A percentile compares a stretch with the other conserved stretches of the same genome.
Conservation (phyloP, 2,797 vertebrate genomes). For the Cheracebus regulus region DNA sequence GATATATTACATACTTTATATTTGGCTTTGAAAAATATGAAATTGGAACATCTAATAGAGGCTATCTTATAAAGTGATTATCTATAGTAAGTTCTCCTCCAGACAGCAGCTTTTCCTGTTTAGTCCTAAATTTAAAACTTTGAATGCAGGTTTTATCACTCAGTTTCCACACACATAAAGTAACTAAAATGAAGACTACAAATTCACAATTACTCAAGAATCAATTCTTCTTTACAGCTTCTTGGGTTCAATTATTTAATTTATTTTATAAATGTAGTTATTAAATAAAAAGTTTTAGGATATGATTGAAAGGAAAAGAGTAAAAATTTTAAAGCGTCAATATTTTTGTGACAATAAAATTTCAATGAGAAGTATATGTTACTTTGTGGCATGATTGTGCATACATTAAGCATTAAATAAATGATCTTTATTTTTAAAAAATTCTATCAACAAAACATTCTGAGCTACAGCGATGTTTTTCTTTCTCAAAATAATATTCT, state of each 20-base stretch:
- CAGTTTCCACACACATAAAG: background rate
- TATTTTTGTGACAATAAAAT: constrained; percentile 33
- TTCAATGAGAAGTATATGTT: background rate
- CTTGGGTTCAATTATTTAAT: background rate
- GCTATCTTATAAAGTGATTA: background rate
- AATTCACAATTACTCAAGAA: background rate
- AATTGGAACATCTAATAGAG: background rate
- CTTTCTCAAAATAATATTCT: constrained; percentile 31
- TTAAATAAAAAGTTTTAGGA: background rate
- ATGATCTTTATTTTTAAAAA: background rate
- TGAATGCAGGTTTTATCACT: background rate
- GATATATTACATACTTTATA: background rate
- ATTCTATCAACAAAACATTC: background rate
- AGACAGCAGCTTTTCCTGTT: background rate
- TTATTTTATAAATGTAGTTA: background rate
- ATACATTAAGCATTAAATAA: background rate
- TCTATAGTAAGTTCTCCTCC: background rate
- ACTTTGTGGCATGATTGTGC: background rate
- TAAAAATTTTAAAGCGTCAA: background rate
- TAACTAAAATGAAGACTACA: background rate
- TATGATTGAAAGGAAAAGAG: background rate
- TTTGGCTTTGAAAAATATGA: constrained; percentile 5
- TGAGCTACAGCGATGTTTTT: background rate
- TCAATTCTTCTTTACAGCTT: background rate
- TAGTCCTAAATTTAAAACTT: background rate